Evolutionary conservation across 35 echinoderm and acorn worm genomes (phyloP).

Genomic region (Patiria miniata): DNA sequence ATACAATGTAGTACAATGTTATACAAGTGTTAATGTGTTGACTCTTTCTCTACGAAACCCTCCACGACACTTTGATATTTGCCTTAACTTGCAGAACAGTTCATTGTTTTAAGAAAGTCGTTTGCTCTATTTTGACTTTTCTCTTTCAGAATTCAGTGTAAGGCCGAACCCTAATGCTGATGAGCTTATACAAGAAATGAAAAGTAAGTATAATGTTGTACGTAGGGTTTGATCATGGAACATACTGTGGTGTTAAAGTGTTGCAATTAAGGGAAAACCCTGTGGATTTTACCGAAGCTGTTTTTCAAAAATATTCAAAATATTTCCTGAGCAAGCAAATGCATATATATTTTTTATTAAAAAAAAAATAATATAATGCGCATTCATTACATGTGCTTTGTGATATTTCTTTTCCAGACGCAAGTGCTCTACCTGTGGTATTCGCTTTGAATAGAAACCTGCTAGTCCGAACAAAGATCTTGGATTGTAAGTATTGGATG

Average conservation of each 20-base stretch:
- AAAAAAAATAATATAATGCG: neutral
- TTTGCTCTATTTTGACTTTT: neutral
- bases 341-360: too few relatives aligned
- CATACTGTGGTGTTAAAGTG: too few relatives aligned
- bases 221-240: neutral
- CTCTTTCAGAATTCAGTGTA: constrained; percentile 67
- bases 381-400: constrained; percentile 2
- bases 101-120: neutral
- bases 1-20: too few relatives aligned
- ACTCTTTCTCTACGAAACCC: too few relatives aligned
- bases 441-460: constrained; percentile 89
- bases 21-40: too few relatives aligned
- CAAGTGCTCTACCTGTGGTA: constrained; percentile 69
- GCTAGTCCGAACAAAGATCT: constrained; percentile 79
- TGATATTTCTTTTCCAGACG: constrained; percentile 60
- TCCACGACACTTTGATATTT: too few relatives aligned
- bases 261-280: too few relatives aligned
- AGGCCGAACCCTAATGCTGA: constrained; percentile 78
- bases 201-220: constrained; percentile 60
- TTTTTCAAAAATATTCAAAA: too few relatives aligned
- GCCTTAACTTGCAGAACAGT: too few relatives aligned
- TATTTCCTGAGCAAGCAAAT: too few relatives aligned
- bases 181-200: constrained; percentile 66
- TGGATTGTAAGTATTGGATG: constrained; percentile 90
- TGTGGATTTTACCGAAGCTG: too few relatives aligned